phyloP scores from a whole-genome alignment of 1,140 invertebrate species.

The Berghia stephanieae region DNA sequence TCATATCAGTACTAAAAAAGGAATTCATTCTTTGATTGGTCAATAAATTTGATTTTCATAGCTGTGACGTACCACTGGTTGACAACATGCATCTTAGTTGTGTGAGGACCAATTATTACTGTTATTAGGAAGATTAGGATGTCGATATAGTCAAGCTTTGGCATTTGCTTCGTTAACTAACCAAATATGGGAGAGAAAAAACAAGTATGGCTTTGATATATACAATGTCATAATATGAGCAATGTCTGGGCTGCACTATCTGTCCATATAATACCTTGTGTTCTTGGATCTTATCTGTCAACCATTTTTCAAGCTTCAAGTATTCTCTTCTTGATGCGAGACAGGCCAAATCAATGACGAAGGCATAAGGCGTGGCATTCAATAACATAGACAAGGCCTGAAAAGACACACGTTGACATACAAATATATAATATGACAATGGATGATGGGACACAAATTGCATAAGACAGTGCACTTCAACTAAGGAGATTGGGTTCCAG shows the following conservation, averaged over 20 bases:
- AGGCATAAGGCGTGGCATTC: slow-evolving; percentile 91
- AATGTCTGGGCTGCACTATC: too few species aligned
- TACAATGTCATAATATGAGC: background rate
- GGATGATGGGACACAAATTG: background rate
- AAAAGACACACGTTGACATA: slow-evolving; percentile 34
- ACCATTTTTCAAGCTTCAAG: slow-evolving; percentile 97
- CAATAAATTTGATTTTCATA: too few species aligned
- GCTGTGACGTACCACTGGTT: too few species aligned
- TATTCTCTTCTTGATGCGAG: slow-evolving; percentile 95
- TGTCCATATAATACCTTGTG: slow-evolving; percentile 85
- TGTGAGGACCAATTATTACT: too few species aligned
- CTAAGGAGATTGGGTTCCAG: background rate
- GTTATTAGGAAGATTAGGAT: too few species aligned
- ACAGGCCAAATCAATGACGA: slow-evolving; percentile 97
- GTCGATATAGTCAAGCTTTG: too few species aligned
- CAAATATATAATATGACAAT: background rate
- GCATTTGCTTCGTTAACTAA: too few species aligned
- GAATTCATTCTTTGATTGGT: too few species aligned
- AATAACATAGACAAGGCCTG: slow-evolving; percentile 88
- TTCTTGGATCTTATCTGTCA: slow-evolving; percentile 95
- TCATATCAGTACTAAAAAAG: too few species aligned
- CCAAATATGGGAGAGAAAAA: too few species aligned
- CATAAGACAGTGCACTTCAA: background rate
- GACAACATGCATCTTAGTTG: too few species aligned
- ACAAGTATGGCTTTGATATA: too few species aligned